Evolutionary conservation across 2,888 invertebrate species (phyloP), one percentile per base, ranked within the genome.

Genomic region (Tachina lurida): DNA sequence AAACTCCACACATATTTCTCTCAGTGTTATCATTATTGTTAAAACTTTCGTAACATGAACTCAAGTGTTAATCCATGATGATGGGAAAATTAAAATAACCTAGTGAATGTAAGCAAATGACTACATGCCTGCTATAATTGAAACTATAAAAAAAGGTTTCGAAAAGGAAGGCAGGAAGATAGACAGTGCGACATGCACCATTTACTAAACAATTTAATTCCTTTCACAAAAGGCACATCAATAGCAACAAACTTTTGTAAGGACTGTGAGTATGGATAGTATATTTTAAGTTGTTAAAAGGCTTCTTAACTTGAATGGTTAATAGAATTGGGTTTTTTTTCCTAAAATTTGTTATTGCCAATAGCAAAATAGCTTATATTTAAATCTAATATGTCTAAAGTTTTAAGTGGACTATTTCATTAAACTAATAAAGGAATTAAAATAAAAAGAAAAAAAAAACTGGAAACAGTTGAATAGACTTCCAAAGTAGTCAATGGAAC

Each of bases 21-120:
- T 15, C 56, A 47, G 63, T 70, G 77, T 65, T 49, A 10, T 12
- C 41, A 73, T 56, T 67, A 62, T 17, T n/a, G 17, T 78, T 15
- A 41, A 45, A 22, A 70, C 31, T 68, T 45, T 56, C 9, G 83
- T 79, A 80, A 83, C 71, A 71, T 78, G 77, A 84, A 74, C 81
- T 75, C 77, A 71, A 78, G 74, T 86, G 77, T 77, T 80, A 74
- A 86, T 86, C 84, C 74, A 45, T 81, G 31, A 86, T 80, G 31
- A 86, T 80, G 80, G 68, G 68, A 49, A 80, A 80, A 75, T 78
- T 81, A 70, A 84, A 84, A 74, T 43, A 73, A 70, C 45, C 67
- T 80, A 83, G 76, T 83, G 73, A 67, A 65, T 75, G 52, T n/a
- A 65, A 17, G n/a, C 54, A 45, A 54, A 54, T 45, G 62, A 49